phyloP scores from a whole-genome alignment of 2,888 invertebrate species.

The Eucera pruinosa region DNA sequence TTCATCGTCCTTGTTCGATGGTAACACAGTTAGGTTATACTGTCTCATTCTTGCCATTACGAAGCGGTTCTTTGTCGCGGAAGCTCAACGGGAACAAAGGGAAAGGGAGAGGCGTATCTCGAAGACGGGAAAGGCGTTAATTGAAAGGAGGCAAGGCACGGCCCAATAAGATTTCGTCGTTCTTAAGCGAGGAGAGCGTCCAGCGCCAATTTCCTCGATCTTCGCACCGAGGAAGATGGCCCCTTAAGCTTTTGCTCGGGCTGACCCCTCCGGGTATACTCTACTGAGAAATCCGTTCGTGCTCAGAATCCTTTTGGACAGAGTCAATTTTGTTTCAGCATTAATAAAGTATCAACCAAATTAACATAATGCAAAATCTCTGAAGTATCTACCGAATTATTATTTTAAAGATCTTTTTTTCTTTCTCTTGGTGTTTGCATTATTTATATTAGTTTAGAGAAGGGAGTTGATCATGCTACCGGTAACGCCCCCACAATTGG shows the following conservation, averaged over 20 bases:
- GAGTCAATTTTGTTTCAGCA: neutral
- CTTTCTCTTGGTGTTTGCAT: neutral
- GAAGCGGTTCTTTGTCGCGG: constrained; percentile 22
- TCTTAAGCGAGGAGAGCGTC: constrained; percentile 50
- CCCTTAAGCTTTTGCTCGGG: constrained; percentile 18
- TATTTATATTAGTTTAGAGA: neutral
- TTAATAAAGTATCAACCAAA: neutral
- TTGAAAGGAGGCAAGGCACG: constrained; percentile 75
- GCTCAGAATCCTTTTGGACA: neutral
- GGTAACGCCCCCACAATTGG: neutral
- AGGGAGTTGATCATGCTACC: neutral
- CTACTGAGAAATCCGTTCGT: constrained; percentile 15
- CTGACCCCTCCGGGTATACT: constrained; percentile 21
- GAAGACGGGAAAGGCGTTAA: constrained; percentile 75
- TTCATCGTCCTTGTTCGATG: neutral
- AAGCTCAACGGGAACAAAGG: constrained; percentile 61
- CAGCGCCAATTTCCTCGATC: constrained; percentile 65
- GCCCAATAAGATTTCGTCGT: constrained; percentile 64
- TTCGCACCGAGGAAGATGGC: constrained; percentile 28
- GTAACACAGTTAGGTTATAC: neutral
- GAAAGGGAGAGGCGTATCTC: constrained; percentile 62
- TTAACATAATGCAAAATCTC: too few species aligned
- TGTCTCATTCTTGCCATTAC: constrained; percentile 26
- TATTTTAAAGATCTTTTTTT: too few species aligned
- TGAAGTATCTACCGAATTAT: too few species aligned